Evolutionary conservation across 2,797 vertebrate species (phyloP), one percentile per base, ranked within the genome.

Genomic region (Staurois parvus): DNA sequence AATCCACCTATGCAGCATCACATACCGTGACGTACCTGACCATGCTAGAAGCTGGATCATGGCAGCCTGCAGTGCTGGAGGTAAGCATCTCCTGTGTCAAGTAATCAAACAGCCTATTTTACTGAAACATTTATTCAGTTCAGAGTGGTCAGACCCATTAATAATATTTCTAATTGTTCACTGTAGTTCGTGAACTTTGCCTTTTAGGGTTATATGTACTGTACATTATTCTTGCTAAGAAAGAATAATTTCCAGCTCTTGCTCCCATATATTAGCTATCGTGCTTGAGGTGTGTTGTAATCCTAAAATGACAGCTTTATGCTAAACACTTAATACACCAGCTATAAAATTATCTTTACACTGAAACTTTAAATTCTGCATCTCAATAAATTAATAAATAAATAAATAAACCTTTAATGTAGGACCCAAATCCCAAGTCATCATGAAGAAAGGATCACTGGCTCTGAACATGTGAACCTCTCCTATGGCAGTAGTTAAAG

Each of bases 401-500:
- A 59, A 56, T 56, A 56, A 34, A 66, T 59, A 34, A 34, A 59
- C 30, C 52, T 81, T 72, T 81, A 34, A 72, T 81, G 30, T 37
- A 17, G 19, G 59, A 73, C 30, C 32, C 42, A 67, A 34, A 79
- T 68, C 75, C 37, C 56, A 68, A 74, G 48, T 79, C 29, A 67
- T 76, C 32, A 9, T 72, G 56, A 81, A 85, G 69, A 66, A 83
- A 81, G 66, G 74, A 83, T 69, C 26, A 79, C 40, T 83, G 26
- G 68, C 76, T 69, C 26, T 83, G 76, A 79, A 83, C 80, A 86
- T 64, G 70, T 83, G 85, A 72, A 79, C 81, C 75, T 79, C 85
- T 83, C 76, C 42, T 83, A 87, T 83, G 81, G 76, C 85, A 87
- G 85, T 19, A 87, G 75, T 87, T 83, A 79, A 83, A 79, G 73